A percentile compares a stretch with the other conserved stretches of the same genome.
phyloP scores from a whole-genome alignment of 2,797 vertebrate genomes.

The Gymnoscopelus braueri region DNA sequence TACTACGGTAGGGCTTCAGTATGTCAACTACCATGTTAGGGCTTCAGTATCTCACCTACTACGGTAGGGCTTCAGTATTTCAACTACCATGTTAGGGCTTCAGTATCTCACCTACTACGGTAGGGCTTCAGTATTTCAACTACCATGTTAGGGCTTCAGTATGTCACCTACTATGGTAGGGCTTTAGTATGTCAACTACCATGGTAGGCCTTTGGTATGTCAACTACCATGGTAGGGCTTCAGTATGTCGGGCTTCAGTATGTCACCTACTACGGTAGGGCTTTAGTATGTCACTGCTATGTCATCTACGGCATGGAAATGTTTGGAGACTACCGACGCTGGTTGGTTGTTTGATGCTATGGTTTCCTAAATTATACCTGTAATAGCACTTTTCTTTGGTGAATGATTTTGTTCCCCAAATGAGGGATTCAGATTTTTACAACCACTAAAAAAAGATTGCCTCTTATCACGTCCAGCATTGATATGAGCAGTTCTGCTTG shows the following conservation, averaged over 20 bases:
- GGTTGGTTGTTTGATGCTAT: no score
- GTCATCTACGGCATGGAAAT: no score
- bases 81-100: slow-evolving; percentile 81
- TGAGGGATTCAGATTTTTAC: no score
- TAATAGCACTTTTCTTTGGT: no score
- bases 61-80: neutral
- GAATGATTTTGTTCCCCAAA: no score
- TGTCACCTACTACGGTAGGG: slow-evolving; percentile 92
- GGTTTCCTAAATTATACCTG: no score
- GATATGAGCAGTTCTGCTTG: no score
- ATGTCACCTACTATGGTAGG: slow-evolving; percentile 95
- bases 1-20: slow-evolving; percentile 82
- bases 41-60: neutral
- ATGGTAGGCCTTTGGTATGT: neutral
- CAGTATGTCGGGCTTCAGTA: no score
- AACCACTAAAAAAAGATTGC: no score
- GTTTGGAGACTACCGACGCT: no score
- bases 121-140: slow-evolving; percentile 63
- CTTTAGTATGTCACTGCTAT: neutral
- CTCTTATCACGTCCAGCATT: no score
- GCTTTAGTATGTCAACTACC: neutral
- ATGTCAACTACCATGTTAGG: neutral
- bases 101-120: slow-evolving; percentile 76
- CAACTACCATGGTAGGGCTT: neutral
- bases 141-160: no score